Conservation (phyloP, 1,140 invertebrate species). For the Neomicropteryx cornuta region DNA sequence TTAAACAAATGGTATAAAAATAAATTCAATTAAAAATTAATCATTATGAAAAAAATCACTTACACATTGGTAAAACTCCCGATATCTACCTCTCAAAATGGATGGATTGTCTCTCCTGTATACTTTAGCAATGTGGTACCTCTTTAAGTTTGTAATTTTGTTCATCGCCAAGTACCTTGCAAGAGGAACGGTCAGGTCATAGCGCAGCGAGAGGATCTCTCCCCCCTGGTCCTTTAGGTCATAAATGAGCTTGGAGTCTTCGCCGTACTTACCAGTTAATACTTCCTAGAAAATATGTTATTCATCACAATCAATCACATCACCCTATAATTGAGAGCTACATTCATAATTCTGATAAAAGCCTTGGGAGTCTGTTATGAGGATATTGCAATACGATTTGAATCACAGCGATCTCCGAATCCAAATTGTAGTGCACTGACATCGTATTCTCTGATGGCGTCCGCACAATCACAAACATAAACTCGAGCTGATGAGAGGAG, state of each 20-base stretch:
- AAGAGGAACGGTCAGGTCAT: slow-evolving; percentile 92
- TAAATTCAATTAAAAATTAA: neutral
- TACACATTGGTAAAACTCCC: slow-evolving; percentile 99
- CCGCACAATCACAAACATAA: too few species aligned
- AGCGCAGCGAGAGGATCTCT: slow-evolving; percentile 83
- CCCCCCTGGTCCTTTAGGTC: slow-evolving; percentile 98
- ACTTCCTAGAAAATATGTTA: slow-evolving; percentile 64
- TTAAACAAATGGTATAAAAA: too few species aligned
- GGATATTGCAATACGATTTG: too few species aligned
- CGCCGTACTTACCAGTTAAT: slow-evolving; percentile 97
- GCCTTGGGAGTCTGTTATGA: too few species aligned
- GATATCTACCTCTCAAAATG: slow-evolving; percentile 89
- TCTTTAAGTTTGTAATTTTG: slow-evolving; percentile 89
- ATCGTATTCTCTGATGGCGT: too few species aligned
- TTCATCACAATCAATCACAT: too few species aligned
- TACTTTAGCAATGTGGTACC: slow-evolving; percentile 92
- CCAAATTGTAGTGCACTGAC: too few species aligned
- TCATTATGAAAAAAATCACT: slow-evolving; percentile 36
- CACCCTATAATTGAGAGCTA: too few species aligned
- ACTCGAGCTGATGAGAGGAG: too few species aligned
- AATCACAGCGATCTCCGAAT: too few species aligned
- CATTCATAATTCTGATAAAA: too few species aligned
- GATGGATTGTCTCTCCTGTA: slow-evolving; percentile 97
- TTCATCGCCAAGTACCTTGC: slow-evolving; percentile 97
- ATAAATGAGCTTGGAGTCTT: slow-evolving; percentile 98